These are phyloP conservation scores for Scotopteryx bipunctaria DNA, from an alignment of 2,888 invertebrate genomes.

Conservation along the genomic window DNA sequence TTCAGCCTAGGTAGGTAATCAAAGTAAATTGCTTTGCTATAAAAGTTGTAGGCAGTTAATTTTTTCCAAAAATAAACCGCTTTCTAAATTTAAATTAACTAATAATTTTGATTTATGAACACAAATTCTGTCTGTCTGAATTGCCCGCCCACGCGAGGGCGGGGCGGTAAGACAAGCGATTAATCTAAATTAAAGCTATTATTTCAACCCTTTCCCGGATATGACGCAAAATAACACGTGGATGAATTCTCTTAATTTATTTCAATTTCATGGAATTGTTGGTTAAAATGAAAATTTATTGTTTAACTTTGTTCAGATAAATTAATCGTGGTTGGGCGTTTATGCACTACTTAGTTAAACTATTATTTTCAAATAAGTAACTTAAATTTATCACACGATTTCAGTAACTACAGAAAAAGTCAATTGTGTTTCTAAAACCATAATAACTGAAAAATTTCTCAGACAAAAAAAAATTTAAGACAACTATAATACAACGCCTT, in stretches of 20 bases:
- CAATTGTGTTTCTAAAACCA: too few species aligned
- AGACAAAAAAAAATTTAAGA: too few species aligned
- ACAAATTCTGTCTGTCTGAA: slow-evolving; percentile 45
- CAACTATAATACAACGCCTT: too few species aligned
- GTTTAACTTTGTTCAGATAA: not conserved
- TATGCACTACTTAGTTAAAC: too few species aligned
- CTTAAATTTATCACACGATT: too few species aligned
- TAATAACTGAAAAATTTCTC: too few species aligned
- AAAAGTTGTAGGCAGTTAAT: too few species aligned
- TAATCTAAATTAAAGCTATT: slow-evolving; percentile 72
- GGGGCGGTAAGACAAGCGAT: slow-evolving; percentile 57
- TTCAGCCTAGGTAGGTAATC: too few species aligned
- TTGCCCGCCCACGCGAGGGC: slow-evolving; percentile 53
- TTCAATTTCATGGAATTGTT: slow-evolving; percentile 30
- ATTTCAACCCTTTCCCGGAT: slow-evolving; percentile 64
- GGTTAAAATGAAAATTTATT: slow-evolving; percentile 17
- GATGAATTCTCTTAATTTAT: slow-evolving; percentile 40
- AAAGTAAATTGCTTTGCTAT: too few species aligned
- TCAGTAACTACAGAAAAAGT: too few species aligned
- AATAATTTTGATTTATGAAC: slow-evolving; percentile 50
- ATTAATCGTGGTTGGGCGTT: not conserved
- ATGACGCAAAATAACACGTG: slow-evolving; percentile 48
- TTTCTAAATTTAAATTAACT: slow-evolving; percentile 38
- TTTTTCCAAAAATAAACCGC: slow-evolving; percentile 9
- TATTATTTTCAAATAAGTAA: too few species aligned